Evolutionary conservation across 2,888 invertebrate genomes (phyloP).

Genomic region (Timema cristinae): DNA sequence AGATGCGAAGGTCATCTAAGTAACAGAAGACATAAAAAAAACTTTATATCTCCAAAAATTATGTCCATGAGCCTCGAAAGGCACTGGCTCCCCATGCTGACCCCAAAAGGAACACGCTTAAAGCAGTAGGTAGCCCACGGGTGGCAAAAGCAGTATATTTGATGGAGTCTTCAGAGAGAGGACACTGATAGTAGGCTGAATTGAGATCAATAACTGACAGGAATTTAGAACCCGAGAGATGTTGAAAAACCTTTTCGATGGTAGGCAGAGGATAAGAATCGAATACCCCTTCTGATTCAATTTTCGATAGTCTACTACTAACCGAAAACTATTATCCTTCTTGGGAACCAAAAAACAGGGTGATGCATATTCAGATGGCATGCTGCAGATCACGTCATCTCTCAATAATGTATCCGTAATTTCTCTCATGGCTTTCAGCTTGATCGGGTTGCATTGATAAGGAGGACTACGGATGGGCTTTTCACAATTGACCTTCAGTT

Average conservation of each 20-base stretch:
- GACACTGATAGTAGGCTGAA: neutral
- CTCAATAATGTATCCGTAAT: neutral
- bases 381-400: neutral
- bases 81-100: neutral
- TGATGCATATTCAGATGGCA: neutral
- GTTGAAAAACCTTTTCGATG: neutral
- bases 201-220: neutral
- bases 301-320: neutral
- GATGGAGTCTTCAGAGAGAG: neutral
- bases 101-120: neutral
- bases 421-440: neutral
- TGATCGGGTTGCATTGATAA: neutral
- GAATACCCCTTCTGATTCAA: neutral
- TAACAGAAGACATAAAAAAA: neutral
- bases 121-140: neutral
- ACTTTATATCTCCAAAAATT: neutral
- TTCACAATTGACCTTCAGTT: too few relatives aligned
- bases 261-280: neutral
- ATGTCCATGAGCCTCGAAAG: neutral
- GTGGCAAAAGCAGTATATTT: constrained; percentile 1
- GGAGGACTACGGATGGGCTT: too few relatives aligned
- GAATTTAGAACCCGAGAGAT: neutral
- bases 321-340: neutral
- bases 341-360: neutral
- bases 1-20: neutral